phyloP scores from a whole-genome alignment of 2,888 invertebrate species.

The Melieria omissa region DNA sequence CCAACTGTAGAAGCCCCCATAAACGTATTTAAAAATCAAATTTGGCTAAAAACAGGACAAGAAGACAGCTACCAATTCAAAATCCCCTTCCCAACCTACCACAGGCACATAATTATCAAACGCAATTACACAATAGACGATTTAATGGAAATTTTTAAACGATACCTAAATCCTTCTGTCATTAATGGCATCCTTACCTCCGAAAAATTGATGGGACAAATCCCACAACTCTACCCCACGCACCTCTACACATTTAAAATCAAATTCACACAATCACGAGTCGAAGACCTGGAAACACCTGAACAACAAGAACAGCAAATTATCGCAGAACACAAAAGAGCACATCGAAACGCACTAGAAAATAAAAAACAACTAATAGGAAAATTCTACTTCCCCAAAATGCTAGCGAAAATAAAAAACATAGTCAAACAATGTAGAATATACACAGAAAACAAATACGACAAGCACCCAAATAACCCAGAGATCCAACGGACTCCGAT shows the following conservation, averaged over 20 bases:
- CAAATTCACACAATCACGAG: no score
- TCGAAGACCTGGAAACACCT: background rate
- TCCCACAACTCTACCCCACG: background rate
- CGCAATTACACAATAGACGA: no score
- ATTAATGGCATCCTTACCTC: no score
- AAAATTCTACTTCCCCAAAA: conserved; percentile 11
- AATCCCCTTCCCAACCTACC: no score
- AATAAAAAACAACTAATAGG: background rate
- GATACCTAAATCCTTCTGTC: background rate
- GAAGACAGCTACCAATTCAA: conserved; percentile 15
- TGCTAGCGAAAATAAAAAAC: no score
- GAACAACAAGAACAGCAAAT: background rate
- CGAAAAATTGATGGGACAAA: conserved; percentile 13
- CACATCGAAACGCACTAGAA: background rate
- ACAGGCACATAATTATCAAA: no score
- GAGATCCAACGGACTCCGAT: background rate
- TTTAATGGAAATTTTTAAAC: no score
- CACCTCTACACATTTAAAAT: conserved; percentile 1
- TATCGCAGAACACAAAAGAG: background rate
- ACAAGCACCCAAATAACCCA: background rate
- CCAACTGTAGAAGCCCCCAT: conserved; percentile 16
- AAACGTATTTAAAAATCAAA: conserved; percentile 28
- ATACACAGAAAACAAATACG: background rate
- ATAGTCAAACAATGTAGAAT: background rate
- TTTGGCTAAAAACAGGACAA: conserved; percentile 20